Conservation (phyloP, 37 sponge, comb jelly and placozoan species). For the Ephydatia muelleri region DNA sequence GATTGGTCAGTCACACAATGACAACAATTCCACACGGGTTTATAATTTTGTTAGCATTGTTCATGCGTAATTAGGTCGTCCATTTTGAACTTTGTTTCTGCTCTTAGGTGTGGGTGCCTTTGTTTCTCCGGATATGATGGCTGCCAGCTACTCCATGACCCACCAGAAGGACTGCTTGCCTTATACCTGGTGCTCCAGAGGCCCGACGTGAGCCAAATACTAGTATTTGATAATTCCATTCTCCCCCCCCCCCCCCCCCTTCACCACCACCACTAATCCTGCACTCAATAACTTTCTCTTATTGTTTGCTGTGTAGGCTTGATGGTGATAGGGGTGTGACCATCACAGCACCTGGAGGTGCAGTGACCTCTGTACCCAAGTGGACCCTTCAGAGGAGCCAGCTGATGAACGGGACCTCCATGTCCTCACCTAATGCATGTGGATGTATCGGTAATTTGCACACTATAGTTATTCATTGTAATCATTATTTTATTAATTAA, state of each 20-base stretch:
- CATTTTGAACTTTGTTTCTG: neutral
- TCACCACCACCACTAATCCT: neutral
- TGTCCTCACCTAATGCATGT: slow-evolving; percentile 94
- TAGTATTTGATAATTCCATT: neutral
- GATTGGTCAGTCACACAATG: slow-evolving; percentile 63
- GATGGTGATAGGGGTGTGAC: slow-evolving; percentile 89
- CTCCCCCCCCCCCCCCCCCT: slow-evolving; percentile 10
- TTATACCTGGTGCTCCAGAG: slow-evolving; percentile 93
- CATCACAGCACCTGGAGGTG: slow-evolving; percentile 93
- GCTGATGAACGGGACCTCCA: slow-evolving; percentile 96
- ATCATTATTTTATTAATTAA: no score
- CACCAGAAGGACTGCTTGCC: slow-evolving; percentile 54
- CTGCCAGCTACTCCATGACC: slow-evolving; percentile 75
- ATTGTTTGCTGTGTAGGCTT: slow-evolving; percentile 21
- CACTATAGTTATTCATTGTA: no score
- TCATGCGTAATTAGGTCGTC: neutral
- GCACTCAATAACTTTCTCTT: neutral
- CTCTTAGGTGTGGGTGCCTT: slow-evolving; percentile 82
- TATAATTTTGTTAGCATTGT: neutral
- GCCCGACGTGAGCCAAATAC: slow-evolving; percentile 79
- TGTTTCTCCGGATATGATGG: slow-evolving; percentile 95
- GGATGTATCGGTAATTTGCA: slow-evolving; percentile 84
- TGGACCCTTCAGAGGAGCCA: slow-evolving; percentile 79
- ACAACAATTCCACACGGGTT: neutral
- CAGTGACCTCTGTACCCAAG: slow-evolving; percentile 91